Base-by-base conservation (phyloP, 2,888 invertebrate species). In the Brachyptera putata region DNA sequence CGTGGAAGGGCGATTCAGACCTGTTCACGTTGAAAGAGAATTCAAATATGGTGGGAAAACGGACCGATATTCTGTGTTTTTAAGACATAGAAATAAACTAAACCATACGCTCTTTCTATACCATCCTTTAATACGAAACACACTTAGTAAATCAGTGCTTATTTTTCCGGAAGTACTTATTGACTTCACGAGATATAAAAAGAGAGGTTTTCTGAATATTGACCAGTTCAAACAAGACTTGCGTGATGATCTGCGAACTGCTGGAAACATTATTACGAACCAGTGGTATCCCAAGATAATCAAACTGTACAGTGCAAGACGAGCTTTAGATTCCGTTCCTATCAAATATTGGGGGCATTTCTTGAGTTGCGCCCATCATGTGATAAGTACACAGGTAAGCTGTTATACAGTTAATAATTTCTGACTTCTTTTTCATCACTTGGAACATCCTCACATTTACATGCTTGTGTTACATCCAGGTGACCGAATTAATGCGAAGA, bases 1-100 rank as follows among this genome's bases (percentile, higher is more conserved):
- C n/a, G n/a, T n/a, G n/a, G n/a, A n/a, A n/a, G n/a, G n/a, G n/a
- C n/a, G n/a, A n/a, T n/a, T n/a, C n/a, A n/a, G n/a, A n/a, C n/a
- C n/a, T n/a, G n/a, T n/a, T n/a, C n/a, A n/a, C n/a, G 72, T 69
- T 61, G 78, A 83, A 69, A 73, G 76, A 22, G 73, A 79, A 61
- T 84, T 84, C 68, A 84, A 83, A 70, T 80, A 77, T 66, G 77
- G 79, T 0, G 89, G 88, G 0, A 75, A 80, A 63, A 86, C 88
- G 0, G 69, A 76, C n/a, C 77, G 80, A 65, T 84, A 84, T 67
- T 69, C 74, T 0, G 77, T 75, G 63, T 87, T 81, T 76, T 60
- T 85, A 9, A 76, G 73, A 63, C 82, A 77, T 68, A 79, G 83
- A 39, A 78, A 79, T 41, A 78, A 77, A 66, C 69, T 89, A 0